Evolutionary conservation across 2,797 vertebrate genomes (phyloP).

Genomic region (Coccyzus lansbergi): DNA sequence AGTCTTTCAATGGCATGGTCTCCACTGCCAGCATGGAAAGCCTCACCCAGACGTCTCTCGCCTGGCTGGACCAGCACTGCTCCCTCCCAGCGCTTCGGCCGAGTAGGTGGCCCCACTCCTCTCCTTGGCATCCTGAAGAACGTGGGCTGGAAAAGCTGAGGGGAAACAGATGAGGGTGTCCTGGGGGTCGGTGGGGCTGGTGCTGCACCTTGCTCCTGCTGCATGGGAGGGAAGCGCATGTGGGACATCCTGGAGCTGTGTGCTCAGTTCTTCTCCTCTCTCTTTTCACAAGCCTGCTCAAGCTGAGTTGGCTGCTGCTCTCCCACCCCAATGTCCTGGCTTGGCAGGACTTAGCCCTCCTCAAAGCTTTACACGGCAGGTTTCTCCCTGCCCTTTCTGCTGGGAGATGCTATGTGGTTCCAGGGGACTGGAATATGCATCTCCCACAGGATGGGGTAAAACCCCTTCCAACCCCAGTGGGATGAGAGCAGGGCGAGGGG

Average conservation of each 20-base stretch:
- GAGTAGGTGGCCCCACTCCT: slow-evolving; percentile 80
- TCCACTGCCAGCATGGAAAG: slow-evolving; percentile 92
- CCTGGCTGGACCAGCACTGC: slow-evolving; percentile 96
- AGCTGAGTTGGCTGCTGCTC: neutral
- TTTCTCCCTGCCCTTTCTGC: neutral
- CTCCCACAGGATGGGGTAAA: neutral
- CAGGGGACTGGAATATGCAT: neutral
- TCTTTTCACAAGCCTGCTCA: neutral
- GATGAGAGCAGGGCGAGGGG: too few relatives aligned
- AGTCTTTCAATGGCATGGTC: slow-evolving; percentile 96
- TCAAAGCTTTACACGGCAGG: neutral
- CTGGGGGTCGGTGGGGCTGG: accelerated
- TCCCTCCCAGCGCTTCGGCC: slow-evolving; percentile 91
- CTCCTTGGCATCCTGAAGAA: neutral
- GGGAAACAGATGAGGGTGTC: accelerated
- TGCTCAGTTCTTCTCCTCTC: accelerated
- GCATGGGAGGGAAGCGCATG: accelerated
- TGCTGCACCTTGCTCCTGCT: neutral
- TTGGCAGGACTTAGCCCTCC: neutral
- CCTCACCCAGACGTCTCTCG: slow-evolving; percentile 89
- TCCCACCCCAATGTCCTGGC: neutral
- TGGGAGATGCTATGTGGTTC: neutral
- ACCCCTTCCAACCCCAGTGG: neutral
- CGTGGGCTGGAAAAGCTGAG: neutral
- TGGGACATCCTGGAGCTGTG: accelerated